A percentile compares a stretch with the other conserved stretches of the same genome.
phyloP scores from a whole-genome alignment of 2,113 vertebrate genomes.

The Erythrocebus patas region DNA sequence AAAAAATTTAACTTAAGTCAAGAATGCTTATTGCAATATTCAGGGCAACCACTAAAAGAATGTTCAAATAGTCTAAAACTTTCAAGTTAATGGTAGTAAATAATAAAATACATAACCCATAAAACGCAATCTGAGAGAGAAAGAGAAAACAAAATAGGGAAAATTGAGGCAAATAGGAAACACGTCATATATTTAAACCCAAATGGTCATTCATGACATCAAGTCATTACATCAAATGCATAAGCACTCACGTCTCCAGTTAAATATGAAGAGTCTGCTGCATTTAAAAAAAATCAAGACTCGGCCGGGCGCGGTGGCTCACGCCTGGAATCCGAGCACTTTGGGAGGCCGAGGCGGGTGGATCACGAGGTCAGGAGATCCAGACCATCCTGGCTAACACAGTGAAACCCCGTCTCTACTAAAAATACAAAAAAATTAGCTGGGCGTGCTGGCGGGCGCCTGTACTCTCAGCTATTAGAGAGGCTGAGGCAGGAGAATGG shows the following conservation, averaged over 20 bases:
- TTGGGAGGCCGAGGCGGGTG: too few relatives aligned
- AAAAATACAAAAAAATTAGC: too few relatives aligned
- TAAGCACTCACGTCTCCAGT: too few relatives aligned
- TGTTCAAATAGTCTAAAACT: neutral
- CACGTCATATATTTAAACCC: neutral
- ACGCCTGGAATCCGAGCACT: too few relatives aligned
- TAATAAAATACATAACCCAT: neutral
- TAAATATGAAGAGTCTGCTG: neutral
- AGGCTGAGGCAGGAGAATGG: too few relatives aligned
- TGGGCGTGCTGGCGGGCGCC: fast-evolving
- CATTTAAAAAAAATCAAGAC: too few relatives aligned
- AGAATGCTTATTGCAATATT: neutral
- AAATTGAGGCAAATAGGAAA: neutral
- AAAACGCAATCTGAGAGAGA: neutral
- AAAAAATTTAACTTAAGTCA: neutral
- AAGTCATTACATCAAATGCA: fast-evolving
- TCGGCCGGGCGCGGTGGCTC: fast-evolving
- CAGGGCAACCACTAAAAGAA: neutral
- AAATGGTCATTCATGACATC: neutral
- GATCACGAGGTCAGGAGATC: too few relatives aligned
- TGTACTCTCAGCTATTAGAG: too few relatives aligned
- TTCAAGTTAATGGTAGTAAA: neutral
- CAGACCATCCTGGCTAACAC: too few relatives aligned
- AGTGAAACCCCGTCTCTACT: too few relatives aligned
- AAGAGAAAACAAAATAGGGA: neutral